phyloP scores from a whole-genome alignment of 2,113 vertebrate species.

The Orthonyx spaldingii region DNA sequence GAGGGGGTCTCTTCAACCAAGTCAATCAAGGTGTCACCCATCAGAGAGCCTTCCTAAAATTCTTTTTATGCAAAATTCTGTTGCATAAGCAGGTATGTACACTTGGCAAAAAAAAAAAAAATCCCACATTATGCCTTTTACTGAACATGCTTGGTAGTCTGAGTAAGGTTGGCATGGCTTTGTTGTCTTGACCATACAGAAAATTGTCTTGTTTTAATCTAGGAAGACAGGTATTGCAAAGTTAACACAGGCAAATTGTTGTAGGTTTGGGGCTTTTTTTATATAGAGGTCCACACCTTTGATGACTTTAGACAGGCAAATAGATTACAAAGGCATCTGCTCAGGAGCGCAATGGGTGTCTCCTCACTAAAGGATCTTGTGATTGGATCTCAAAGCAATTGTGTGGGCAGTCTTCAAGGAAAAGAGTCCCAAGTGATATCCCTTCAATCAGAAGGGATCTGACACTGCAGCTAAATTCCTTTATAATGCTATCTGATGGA shows the following conservation, averaged over 20 bases:
- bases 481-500: background rate
- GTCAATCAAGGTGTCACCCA: background rate
- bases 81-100: background rate
- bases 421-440: background rate
- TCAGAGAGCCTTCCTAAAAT: background rate
- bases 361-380: background rate
- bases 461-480: background rate
- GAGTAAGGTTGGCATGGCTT: background rate
- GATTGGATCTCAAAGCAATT: conserved; percentile 28
- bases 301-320: background rate
- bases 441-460: background rate
- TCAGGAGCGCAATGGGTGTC: background rate
- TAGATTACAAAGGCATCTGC: conserved; percentile 6
- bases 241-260: background rate
- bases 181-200: background rate
- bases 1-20: background rate
- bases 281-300: background rate
- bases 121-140: background rate
- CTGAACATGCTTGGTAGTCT: background rate
- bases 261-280: background rate
- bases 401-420: conserved; percentile 35
- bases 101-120: background rate
- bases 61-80: background rate
- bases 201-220: background rate
- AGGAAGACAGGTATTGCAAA: background rate